A percentile compares a stretch with the other conserved stretches of the same genome.
Evolutionary conservation across 2,113 vertebrate genomes (phyloP).

Genomic region (Electrona antarctica): DNA sequence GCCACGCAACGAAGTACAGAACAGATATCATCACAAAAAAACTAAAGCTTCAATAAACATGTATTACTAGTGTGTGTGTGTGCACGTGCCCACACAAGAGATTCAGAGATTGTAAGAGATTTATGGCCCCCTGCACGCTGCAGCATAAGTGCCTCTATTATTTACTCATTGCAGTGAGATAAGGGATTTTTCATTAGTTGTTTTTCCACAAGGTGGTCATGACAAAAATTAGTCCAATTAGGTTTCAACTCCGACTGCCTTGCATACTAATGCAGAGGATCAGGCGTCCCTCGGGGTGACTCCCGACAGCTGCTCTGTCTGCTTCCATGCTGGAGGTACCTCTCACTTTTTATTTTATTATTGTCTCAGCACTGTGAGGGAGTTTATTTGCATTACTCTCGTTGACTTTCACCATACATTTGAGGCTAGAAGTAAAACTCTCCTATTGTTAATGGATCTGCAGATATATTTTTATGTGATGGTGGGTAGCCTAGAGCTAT

Average conservation of each 20-base stretch:
- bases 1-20: too few relatives aligned
- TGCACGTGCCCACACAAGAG: conserved; percentile 19
- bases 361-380: conserved; percentile 39
- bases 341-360: conserved; percentile 56
- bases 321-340: conserved; percentile 44
- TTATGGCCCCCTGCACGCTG: conserved; percentile 13
- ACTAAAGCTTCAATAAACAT: conserved; percentile 39
- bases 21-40: conserved; percentile 7
- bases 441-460: not conserved
- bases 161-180: conserved; percentile 47
- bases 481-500: too few relatives aligned
- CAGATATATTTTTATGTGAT: too few relatives aligned
- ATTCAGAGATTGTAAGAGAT: not conserved
- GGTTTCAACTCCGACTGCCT: conserved; percentile 38
- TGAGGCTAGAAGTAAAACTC: conserved; percentile 1
- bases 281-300: conserved; percentile 43
- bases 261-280: conserved; percentile 64
- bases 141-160: conserved; percentile 33
- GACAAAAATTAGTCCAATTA: conserved; percentile 73
- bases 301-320: conserved; percentile 53
- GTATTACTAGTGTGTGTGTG: not conserved
- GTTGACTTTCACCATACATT: conserved; percentile 20
- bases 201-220: conserved; percentile 55
- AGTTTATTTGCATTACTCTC: conserved; percentile 32
- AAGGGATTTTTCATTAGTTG: conserved; percentile 38